Evolutionary conservation across 2,888 invertebrate genomes (phyloP).

Genomic region (Lepidochitona cinerea): DNA sequence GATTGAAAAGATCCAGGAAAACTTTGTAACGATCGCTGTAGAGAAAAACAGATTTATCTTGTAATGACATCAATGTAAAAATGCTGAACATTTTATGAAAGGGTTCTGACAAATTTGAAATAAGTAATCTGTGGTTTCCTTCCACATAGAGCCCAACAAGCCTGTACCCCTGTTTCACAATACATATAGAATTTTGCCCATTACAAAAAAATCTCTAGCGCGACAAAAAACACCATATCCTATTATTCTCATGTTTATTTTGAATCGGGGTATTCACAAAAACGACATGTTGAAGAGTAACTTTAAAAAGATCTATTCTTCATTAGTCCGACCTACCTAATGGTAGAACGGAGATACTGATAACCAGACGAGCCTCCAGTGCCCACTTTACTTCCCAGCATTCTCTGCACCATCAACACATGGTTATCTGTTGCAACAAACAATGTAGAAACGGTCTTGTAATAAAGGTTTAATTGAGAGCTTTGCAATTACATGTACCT

Average conservation of each 20-base stretch:
- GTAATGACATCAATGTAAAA: too few relatives aligned
- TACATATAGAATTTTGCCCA: too few relatives aligned
- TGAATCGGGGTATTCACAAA: background rate
- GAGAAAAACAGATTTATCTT: too few relatives aligned
- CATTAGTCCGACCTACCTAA: slow-evolving; percentile 78
- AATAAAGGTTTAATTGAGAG: too few relatives aligned
- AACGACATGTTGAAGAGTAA: background rate
- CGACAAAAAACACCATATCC: background rate
- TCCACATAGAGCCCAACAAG: too few relatives aligned
- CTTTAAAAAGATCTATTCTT: background rate
- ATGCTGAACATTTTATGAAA: too few relatives aligned
- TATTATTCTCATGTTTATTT: background rate
- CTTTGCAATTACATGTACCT: too few relatives aligned
- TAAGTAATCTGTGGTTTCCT: too few relatives aligned
- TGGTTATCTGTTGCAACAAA: slow-evolving; percentile 99
- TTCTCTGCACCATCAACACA: slow-evolving; percentile 97
- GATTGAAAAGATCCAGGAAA: slow-evolving; percentile 96
- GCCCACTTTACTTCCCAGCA: slow-evolving; percentile 95
- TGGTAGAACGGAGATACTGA: slow-evolving; percentile 95
- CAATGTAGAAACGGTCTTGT: too few relatives aligned
- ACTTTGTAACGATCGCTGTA: slow-evolving; percentile 99
- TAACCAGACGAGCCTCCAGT: slow-evolving; percentile 99
- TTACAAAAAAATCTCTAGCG: too few relatives aligned
- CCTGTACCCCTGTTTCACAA: too few relatives aligned
- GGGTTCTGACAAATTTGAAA: too few relatives aligned